Evolutionary conservation across 1,140 invertebrate genomes (phyloP).

Genomic region (Brachionus paranguensis): DNA sequence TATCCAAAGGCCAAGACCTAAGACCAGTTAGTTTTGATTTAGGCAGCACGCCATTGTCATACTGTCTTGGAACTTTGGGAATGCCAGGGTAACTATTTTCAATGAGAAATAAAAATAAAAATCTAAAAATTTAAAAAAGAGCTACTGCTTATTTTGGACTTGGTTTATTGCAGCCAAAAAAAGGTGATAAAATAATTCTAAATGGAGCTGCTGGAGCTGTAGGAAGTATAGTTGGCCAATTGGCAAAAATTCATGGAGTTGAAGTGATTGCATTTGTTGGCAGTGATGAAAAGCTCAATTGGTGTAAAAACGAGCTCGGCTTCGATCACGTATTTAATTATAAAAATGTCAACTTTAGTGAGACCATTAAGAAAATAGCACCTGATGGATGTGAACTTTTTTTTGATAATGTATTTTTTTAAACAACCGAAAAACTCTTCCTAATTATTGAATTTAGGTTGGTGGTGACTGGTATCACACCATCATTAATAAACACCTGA

Average conservation of each 20-base stretch:
- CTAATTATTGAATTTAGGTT: constrained; percentile 37
- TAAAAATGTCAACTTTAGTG: constrained; percentile 60
- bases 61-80: constrained; percentile 61
- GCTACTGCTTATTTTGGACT: constrained; percentile 69
- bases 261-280: constrained; percentile 68
- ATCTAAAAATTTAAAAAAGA: constrained; percentile 50
- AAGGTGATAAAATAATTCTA: constrained; percentile 66
- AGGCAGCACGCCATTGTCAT: constrained; percentile 59
- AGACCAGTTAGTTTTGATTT: constrained; percentile 57
- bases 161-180: constrained; percentile 63
- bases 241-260: constrained; percentile 64
- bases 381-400: constrained; percentile 67
- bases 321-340: constrained; percentile 69
- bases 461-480: constrained; percentile 43
- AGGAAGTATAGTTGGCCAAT: constrained; percentile 67
- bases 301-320: constrained; percentile 62
- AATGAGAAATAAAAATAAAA: constrained; percentile 42
- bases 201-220: constrained; percentile 60
- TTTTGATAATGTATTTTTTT: constrained; percentile 63
- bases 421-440: constrained; percentile 46
- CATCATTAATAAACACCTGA: constrained; percentile 42
- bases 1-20: constrained; percentile 41
- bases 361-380: constrained; percentile 61
- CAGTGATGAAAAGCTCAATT: constrained; percentile 65
- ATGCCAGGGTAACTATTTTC: constrained; percentile 60